phyloP scores from a whole-genome alignment of 2,113 vertebrate species.

The Nothoprocta pentlandii region DNA sequence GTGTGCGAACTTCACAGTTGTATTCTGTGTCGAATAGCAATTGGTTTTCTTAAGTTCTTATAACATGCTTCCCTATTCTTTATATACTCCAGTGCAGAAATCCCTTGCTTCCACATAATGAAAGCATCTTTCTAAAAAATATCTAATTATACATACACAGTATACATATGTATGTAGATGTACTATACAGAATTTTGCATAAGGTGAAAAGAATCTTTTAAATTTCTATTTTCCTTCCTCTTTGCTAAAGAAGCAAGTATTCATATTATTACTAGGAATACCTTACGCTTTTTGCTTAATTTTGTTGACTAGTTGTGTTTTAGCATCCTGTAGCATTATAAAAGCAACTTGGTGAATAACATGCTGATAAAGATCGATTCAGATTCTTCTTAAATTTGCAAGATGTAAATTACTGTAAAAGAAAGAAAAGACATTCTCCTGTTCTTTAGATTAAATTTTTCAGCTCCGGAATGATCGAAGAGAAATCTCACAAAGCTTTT shows the following conservation, averaged over 20 bases:
- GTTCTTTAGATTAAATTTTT: not conserved
- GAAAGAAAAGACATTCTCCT: not conserved
- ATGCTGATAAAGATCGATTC: not conserved
- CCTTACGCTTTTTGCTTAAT: not conserved
- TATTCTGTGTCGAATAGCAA: slow-evolving; percentile 9
- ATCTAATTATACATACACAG: not conserved
- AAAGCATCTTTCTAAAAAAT: not conserved
- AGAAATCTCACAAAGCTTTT: not conserved
- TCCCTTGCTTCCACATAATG: not conserved
- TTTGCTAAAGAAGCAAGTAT: not conserved
- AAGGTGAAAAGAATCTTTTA: not conserved
- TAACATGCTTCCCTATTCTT: not conserved
- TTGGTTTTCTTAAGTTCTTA: not conserved
- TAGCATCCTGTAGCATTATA: not conserved
- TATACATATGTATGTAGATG: not conserved
- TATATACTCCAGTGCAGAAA: not conserved
- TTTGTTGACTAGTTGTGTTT: not conserved
- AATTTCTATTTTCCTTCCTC: not conserved
- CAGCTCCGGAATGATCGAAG: not conserved
- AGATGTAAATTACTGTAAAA: not conserved
- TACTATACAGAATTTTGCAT: not conserved
- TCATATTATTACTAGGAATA: not conserved
- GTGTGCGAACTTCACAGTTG: not conserved
- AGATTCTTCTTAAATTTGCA: not conserved
- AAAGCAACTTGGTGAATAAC: not conserved